Percentiles rank a stretch among this genome's conserved stretches.
phyloP scores from a whole-genome alignment of 2,888 invertebrate species.

The Malachius bipustulatus region DNA sequence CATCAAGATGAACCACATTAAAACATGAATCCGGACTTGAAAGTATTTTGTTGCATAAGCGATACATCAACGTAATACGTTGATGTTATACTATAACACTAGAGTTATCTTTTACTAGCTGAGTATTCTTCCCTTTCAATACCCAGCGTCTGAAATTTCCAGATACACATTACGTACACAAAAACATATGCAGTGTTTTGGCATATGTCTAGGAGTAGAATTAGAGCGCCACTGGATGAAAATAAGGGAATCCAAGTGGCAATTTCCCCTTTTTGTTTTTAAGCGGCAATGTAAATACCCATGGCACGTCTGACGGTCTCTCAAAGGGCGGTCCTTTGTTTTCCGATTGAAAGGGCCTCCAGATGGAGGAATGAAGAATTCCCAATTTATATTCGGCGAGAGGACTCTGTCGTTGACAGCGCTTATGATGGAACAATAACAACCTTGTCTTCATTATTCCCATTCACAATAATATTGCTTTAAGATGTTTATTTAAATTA shows the following conservation, averaged over 20 bases:
- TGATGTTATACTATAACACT: too few species aligned
- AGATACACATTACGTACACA: too few species aligned
- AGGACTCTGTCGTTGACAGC: constrained; percentile 28
- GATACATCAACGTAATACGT: too few species aligned
- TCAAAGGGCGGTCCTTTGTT: constrained; percentile 29
- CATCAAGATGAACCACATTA: too few species aligned
- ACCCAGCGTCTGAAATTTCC: too few species aligned
- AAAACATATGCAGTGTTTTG: too few species aligned
- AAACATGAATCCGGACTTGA: too few species aligned
- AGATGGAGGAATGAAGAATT: constrained; percentile 30
- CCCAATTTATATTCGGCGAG: constrained; percentile 33
- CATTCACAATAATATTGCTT: constrained; percentile 32
- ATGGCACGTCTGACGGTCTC: constrained; percentile 27
- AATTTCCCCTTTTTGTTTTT: constrained; percentile 32
- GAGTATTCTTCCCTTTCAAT: too few species aligned
- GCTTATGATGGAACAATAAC: constrained; percentile 30
- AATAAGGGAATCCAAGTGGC: constrained; percentile 29
- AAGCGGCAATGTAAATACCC: constrained; percentile 32
- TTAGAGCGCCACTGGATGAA: too few species aligned
- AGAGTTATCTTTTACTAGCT: too few species aligned
- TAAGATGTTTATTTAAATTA: constrained; percentile 36
- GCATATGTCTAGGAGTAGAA: too few species aligned
- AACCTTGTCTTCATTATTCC: constrained; percentile 32
- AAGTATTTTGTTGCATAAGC: too few species aligned
- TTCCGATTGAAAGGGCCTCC: constrained; percentile 30